Conservation (phyloP, 2,797 vertebrate genomes). For the Adelosebastes latens region DNA sequence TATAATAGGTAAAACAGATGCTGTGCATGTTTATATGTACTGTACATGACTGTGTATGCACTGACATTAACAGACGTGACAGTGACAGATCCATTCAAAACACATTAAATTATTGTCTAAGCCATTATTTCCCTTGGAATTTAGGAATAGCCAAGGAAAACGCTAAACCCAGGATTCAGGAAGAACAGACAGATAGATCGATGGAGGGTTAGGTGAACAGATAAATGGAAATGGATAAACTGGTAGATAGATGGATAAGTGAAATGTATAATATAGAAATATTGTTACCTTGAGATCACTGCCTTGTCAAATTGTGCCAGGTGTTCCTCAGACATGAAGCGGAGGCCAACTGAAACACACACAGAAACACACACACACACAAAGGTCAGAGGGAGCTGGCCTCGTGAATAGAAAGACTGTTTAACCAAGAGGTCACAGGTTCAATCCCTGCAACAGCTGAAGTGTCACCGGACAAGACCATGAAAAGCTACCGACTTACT, state of each 20-base stretch:
- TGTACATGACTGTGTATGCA: background rate
- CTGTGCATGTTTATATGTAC: background rate
- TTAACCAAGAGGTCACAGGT: constrained; percentile 62
- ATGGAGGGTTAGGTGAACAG: background rate
- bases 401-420: constrained; percentile 47
- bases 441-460: constrained; percentile 55
- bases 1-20: background rate
- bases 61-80: background rate
- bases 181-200: background rate
- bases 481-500: constrained; percentile 28
- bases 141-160: background rate
- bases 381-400: constrained; percentile 28
- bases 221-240: background rate
- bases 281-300: constrained; percentile 52
- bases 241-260: background rate
- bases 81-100: background rate
- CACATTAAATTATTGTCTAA: background rate
- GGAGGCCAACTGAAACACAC: constrained; percentile 53
- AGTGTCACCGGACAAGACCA: constrained; percentile 37
- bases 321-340: constrained; percentile 23
- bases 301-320: constrained; percentile 3
- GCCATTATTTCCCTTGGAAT: background rate
- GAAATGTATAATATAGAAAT: constrained; percentile 2
- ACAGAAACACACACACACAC: constrained; percentile 30
- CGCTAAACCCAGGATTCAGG: background rate